Base-by-base conservation (phyloP, 37 sponge, comb jelly and placozoan species). In the Axinella damicornis region DNA sequence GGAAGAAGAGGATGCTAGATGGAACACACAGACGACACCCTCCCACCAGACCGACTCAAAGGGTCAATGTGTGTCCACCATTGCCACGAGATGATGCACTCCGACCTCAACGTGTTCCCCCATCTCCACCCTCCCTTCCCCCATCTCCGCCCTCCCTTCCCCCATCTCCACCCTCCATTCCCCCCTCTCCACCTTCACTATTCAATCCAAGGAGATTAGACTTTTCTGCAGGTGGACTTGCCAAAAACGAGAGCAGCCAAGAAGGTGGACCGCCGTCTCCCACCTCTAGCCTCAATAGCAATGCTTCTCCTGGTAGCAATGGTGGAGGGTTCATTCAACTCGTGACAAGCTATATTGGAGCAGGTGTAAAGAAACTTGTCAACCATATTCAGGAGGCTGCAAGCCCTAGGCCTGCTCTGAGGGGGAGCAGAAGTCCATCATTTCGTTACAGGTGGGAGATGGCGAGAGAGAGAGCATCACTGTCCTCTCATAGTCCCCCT, bases 331-430 rank as follows among this genome's bases (percentile, higher is more conserved):
- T 82, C 5, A 72, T 82, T 4, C 32, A 55, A 24, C 1, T 32
- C 28, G 24, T 82, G 25, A 82, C 78, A 28, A 33, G 54, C 30
- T 77, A 18, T 14, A 65, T 85, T 13, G 78, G 86, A 38, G 67
- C 56, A 5, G 67, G 86, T 5, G 68, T 85, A 21, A 77, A 69
- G 68, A 69, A 57, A 36, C 37, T 85, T 28, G 69, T 85, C 31
- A 38, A 53, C 16, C 83, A 71, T 9, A 46, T 46, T 9, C 46
- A 46, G 46, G 46, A 46, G 11, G 71, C 59, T 19, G 86, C 70
- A 24, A 40, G 54, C 22, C 78, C 86, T n/a, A 30, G 76, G 14
- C 66, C 54, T 27, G 75, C 74, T 20, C 64, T 71, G 20, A 46
- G 53, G 4, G 9, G 46, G 46, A 46, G 46, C 46, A 46, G 9